These are phyloP conservation scores for Heteropelma amictum DNA, from an alignment of 2,888 invertebrate species.

Conservation along the genomic window DNA sequence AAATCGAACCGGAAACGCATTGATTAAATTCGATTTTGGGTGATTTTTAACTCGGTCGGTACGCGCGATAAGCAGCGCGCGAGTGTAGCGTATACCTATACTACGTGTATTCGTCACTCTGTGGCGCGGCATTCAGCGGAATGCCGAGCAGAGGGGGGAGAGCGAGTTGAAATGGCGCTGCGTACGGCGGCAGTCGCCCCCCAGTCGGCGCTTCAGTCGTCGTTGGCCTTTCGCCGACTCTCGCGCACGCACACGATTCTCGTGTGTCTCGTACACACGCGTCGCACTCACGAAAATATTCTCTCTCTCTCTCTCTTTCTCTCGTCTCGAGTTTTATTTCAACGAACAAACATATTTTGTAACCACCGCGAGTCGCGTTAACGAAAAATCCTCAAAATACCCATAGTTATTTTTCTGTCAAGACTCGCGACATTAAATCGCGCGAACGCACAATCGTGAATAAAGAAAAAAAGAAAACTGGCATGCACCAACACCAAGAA, in stretches of 20 bases:
- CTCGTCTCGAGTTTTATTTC: conserved; percentile 21
- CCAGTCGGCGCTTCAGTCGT: conserved; percentile 65
- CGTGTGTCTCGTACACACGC: conserved; percentile 29
- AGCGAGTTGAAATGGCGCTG: conserved; percentile 42
- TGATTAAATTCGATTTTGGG: too few relatives aligned
- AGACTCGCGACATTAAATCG: too few relatives aligned
- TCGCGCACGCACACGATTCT: conserved; percentile 47
- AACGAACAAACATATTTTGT: conserved; percentile 36
- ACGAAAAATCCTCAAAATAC: neutral
- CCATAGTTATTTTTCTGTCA: too few relatives aligned
- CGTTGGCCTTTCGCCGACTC: conserved; percentile 61
- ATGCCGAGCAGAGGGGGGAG: neutral
- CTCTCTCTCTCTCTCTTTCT: neutral
- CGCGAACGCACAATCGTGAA: neutral
- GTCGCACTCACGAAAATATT: too few relatives aligned
- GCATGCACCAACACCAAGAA: conserved; percentile 8
- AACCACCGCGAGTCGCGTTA: neutral
- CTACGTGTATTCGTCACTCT: neutral
- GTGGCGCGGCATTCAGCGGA: too few relatives aligned
- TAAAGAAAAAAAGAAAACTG: neutral
- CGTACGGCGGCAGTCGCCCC: conserved; percentile 43
- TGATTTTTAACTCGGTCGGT: too few relatives aligned
- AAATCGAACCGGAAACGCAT: too few relatives aligned
- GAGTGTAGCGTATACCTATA: too few relatives aligned
- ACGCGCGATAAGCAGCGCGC: too few relatives aligned